Percentiles rank a stretch among this genome's conserved stretches.
Evolutionary conservation across 2,797 vertebrate species (phyloP).

Genomic region (Spheniscus humboldti): DNA sequence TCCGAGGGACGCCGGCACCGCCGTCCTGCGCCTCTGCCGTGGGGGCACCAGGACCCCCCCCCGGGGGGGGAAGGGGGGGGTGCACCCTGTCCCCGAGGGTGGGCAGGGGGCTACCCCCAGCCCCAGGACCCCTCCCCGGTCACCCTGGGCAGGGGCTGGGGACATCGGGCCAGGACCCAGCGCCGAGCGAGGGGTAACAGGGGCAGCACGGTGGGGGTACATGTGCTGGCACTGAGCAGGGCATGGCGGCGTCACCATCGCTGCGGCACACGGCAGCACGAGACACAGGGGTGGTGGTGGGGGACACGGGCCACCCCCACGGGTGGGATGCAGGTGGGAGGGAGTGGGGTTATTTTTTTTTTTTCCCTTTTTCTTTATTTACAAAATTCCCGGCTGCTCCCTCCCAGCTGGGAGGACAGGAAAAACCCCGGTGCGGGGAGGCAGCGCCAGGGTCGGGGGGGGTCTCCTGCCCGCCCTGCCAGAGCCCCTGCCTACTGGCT

Average conservation of each 20-base stretch:
- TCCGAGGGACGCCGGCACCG: background rate
- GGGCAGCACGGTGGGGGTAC: too few relatives aligned
- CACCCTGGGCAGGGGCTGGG: background rate
- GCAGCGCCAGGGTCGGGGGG: background rate
- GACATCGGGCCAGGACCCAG: background rate
- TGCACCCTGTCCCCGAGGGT: background rate
- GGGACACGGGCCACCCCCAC: background rate
- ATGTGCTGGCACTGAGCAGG: background rate
- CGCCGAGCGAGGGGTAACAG: background rate
- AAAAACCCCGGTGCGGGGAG: background rate
- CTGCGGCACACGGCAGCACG: background rate
- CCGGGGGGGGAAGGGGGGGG: too few relatives aligned
- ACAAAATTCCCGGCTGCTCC: background rate
- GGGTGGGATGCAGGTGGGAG: background rate
- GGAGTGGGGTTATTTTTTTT: background rate
- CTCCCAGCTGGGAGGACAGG: background rate
- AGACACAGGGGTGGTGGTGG: background rate
- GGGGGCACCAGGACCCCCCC: background rate
- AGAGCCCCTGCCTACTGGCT: background rate
- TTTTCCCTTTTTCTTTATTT: background rate
- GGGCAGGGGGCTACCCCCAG: background rate
- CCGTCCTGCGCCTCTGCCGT: background rate
- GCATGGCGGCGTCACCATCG: background rate
- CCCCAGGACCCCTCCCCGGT: fast-evolving
- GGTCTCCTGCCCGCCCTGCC: background rate